A percentile compares a stretch with the other conserved stretches of the same genome.
These are phyloP conservation scores for Anthonomus grandis DNA, from an alignment of 1,140 invertebrate species.

Conservation along the genomic window DNA sequence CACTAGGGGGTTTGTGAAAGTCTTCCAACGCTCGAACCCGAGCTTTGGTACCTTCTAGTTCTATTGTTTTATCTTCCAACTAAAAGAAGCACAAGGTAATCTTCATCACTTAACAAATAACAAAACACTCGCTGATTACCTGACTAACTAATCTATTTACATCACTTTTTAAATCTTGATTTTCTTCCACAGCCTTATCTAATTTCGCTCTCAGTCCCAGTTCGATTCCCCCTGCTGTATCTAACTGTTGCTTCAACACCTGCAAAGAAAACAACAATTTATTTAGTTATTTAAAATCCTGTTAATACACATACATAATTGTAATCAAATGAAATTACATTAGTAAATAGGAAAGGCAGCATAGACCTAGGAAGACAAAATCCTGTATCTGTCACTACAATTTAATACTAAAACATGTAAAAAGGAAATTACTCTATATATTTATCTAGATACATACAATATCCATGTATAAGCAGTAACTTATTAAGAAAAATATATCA, in stretches of 20 bases:
- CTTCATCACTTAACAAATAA: no score
- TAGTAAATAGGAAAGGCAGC: no score
- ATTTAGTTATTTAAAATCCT: not conserved
- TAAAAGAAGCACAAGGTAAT: no score
- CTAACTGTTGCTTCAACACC: slow-evolving; percentile 66
- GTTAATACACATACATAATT: no score
- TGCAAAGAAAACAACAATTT: slow-evolving; percentile 51
- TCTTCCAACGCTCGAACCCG: slow-evolving; percentile 67
- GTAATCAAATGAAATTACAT: no score
- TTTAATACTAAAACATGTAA: no score
- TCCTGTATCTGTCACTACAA: no score
- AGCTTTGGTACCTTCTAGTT: slow-evolving; percentile 74
- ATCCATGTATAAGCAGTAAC: no score
- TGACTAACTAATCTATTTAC: slow-evolving; percentile 50
- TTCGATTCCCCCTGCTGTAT: slow-evolving; percentile 61
- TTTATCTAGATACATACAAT: no score
- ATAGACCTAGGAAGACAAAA: no score
- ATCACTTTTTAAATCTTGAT: slow-evolving; percentile 78
- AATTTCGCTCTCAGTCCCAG: slow-evolving; percentile 63
- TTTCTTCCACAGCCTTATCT: slow-evolving; percentile 70
- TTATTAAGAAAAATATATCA: no score
- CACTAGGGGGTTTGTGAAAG: slow-evolving; percentile 37
- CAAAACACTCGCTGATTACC: not conserved
- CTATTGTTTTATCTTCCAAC: slow-evolving; percentile 77
- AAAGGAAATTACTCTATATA: no score